Percentiles rank a stretch among this genome's conserved stretches.
These are phyloP conservation scores for Rhea americana DNA, from an alignment of 2,113 vertebrate genomes.

Conservation along the genomic window DNA sequence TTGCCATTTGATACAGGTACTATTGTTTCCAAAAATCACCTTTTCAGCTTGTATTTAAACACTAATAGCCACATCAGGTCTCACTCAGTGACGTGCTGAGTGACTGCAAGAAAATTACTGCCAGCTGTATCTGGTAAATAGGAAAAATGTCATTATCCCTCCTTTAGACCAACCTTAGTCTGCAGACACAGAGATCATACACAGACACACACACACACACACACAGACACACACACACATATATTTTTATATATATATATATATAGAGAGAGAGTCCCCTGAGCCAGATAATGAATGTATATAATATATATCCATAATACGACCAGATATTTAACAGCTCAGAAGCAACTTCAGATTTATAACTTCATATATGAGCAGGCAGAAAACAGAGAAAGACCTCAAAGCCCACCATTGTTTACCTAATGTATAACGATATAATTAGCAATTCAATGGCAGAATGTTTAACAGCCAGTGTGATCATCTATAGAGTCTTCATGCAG, in stretches of 20 bases:
- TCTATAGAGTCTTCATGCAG: background rate
- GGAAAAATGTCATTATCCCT: background rate
- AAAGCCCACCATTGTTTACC: background rate
- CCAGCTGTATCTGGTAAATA: background rate
- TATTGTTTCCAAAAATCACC: background rate
- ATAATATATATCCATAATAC: background rate
- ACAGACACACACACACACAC: too few relatives aligned
- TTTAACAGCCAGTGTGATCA: background rate
- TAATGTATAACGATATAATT: conserved; percentile 13
- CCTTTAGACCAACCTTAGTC: background rate
- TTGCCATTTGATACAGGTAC: background rate
- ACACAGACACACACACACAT: too few relatives aligned
- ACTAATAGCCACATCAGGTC: background rate
- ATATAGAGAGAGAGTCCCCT: too few relatives aligned
- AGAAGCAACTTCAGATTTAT: background rate
- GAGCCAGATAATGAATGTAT: too few relatives aligned
- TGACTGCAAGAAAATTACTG: background rate
- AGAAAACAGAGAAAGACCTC: background rate
- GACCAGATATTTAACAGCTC: background rate
- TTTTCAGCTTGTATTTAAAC: conserved; percentile 6
- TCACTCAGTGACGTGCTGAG: fast-evolving
- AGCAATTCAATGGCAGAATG: background rate
- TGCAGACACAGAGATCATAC: background rate
- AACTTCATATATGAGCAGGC: background rate
- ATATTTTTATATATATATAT: too few relatives aligned